Evolutionary conservation across 2,888 invertebrate genomes (phyloP).

Genomic region (Bibio marci): DNA sequence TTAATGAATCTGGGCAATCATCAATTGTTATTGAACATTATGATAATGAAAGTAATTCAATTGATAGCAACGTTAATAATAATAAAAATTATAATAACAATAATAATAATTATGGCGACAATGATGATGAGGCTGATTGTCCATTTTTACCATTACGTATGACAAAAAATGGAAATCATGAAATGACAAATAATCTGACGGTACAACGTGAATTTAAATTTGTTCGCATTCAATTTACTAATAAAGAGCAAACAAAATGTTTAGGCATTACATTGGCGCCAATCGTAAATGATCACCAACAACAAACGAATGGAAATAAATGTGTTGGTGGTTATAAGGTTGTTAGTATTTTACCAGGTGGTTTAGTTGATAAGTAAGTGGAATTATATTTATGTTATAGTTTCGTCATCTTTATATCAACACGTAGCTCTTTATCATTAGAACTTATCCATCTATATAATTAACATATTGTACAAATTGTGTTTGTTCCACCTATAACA

Average conservation of each 20-base stretch:
- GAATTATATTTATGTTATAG: no score
- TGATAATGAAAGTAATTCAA: slow-evolving; percentile 17
- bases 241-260: slow-evolving; percentile 40
- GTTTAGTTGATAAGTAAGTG: slow-evolving; percentile 49
- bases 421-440: no score
- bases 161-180: neutral
- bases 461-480: no score
- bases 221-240: slow-evolving; percentile 34
- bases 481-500: no score
- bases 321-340: slow-evolving; percentile 49
- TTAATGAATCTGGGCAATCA: slow-evolving; percentile 52
- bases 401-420: no score
- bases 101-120: no score
- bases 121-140: no score
- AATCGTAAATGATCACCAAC: neutral
- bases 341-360: slow-evolving; percentile 51
- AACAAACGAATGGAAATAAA: slow-evolving; percentile 27
- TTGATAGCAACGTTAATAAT: slow-evolving; percentile 11
- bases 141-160: no score
- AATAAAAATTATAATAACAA: no score
- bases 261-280: slow-evolving; percentile 55
- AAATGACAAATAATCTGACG: neutral
- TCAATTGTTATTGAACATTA: slow-evolving; percentile 42
- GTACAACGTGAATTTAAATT: slow-evolving; percentile 2
- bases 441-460: no score